Base-by-base conservation (phyloP, 2,113 vertebrate genomes). In the Bos indicus region DNA sequence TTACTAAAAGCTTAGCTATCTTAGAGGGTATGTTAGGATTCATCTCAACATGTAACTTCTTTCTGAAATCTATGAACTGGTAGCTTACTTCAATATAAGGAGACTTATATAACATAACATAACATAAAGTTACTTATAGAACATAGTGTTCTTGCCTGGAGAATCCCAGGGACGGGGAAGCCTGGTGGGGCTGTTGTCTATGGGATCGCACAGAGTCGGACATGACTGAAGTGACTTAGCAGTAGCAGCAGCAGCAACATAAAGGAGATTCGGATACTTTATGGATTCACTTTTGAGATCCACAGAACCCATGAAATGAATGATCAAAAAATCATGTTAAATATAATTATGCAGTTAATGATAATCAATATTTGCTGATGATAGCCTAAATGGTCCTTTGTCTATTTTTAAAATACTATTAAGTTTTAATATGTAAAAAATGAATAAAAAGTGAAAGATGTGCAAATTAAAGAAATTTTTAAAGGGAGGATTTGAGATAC, bases 311-410 rank as follows among this genome's bases (percentile, higher is more conserved):
- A 86, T 74, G 25, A 96, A 91, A 54, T 86, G 16, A 95, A 85
- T 93, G 46, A 94, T 16, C 36, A 96, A 94, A 74, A 98, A 97
- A 96, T 92, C 52, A 91, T 10, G 88, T 64, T 84, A 91, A 95
- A 48, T 85, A 88, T 82, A 95, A 95, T 88, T 96, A 84, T 92
- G 62, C 10, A 90, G 57, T 92, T 94, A 88, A 87, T 88, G 62
- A 90, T 74, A 95, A 97, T 78, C 67, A 95, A 85, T 94, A 88
- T 52, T 59, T 94, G 43, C 51, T 90, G 56, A 30, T 67, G 52
- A 87, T 46, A 40, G 23, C 52, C 10, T 56, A 87, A 83, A 67
- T 51, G 17, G 16, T 40, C 12, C 36, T 87, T 95, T 54, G 59
- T 59, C 8, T 90, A 88, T 4, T 6, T 97, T 82, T 85, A 84